Evolutionary conservation across 2,113 vertebrate genomes (phyloP).

Genomic region (Tichodroma muraria): DNA sequence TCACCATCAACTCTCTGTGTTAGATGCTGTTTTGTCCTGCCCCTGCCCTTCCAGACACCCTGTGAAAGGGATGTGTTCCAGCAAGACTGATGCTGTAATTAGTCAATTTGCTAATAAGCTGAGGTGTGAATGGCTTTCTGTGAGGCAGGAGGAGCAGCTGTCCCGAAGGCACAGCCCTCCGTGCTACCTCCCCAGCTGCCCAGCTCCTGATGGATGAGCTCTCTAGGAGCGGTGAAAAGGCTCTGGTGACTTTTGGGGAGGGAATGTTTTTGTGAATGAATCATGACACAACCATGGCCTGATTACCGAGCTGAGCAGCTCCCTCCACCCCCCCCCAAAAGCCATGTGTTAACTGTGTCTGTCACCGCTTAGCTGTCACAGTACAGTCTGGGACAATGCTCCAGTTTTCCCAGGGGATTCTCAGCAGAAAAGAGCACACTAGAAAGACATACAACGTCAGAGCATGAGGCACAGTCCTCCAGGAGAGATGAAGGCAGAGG

Average conservation of each 20-base stretch:
- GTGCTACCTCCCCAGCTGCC: neutral
- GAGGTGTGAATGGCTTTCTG: neutral
- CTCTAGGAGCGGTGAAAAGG: neutral
- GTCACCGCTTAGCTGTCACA: constrained; percentile 24
- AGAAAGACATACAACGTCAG: neutral
- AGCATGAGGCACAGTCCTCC: neutral
- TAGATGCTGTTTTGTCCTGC: neutral
- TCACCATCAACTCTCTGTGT: neutral
- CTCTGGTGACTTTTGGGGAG: neutral
- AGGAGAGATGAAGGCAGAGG: neutral
- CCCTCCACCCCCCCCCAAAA: neutral
- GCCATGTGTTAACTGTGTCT: constrained; percentile 10
- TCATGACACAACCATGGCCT: neutral
- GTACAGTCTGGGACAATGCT: constrained; percentile 1
- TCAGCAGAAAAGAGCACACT: neutral
- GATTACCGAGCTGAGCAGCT: neutral
- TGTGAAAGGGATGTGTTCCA: neutral
- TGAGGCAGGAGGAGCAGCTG: constrained; percentile 7
- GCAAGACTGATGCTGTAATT: neutral
- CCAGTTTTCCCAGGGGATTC: neutral
- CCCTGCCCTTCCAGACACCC: neutral
- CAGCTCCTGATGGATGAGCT: neutral
- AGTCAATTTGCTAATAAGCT: neutral
- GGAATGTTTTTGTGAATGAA: neutral
- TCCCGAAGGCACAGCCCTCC: neutral